Conservation (phyloP, 2,113 vertebrate genomes). For the Pitta sordida region DNA sequence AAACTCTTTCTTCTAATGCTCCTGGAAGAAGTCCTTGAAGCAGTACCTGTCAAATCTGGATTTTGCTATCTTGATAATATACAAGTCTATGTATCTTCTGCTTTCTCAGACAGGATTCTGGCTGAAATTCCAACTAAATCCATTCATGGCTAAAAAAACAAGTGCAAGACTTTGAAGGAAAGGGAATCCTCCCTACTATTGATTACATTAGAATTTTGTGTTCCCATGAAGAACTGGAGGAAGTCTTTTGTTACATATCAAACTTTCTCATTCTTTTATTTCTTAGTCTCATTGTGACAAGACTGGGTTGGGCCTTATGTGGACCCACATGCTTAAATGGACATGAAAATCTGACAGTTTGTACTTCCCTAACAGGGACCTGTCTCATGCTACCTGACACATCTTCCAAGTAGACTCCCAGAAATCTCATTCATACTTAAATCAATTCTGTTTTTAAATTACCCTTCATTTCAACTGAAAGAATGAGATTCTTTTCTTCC, state of each 20-base stretch:
- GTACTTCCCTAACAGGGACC: neutral
- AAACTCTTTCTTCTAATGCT: neutral
- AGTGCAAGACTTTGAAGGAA: neutral
- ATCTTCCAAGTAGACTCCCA: neutral
- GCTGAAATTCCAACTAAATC: neutral
- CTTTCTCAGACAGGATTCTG: neutral
- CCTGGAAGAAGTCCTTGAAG: neutral
- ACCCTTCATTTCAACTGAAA: neutral
- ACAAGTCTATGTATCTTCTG: neutral
- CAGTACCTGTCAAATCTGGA: neutral
- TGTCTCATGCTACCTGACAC: neutral
- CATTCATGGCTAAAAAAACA: neutral
- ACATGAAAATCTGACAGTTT: neutral
- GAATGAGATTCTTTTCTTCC: neutral
- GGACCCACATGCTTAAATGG: neutral
- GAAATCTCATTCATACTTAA: neutral
- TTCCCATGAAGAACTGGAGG: neutral
- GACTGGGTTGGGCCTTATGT: neutral
- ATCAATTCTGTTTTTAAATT: neutral
- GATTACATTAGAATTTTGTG: neutral
- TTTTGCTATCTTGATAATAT: neutral
- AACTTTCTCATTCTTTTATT: neutral
- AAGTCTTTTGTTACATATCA: neutral
- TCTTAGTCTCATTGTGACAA: neutral
- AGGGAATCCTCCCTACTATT: neutral